A percentile compares a stretch with the other conserved stretches of the same genome.
Conservation (phyloP, 2,797 vertebrate genomes). For the Anisognathus igniventris region DNA sequence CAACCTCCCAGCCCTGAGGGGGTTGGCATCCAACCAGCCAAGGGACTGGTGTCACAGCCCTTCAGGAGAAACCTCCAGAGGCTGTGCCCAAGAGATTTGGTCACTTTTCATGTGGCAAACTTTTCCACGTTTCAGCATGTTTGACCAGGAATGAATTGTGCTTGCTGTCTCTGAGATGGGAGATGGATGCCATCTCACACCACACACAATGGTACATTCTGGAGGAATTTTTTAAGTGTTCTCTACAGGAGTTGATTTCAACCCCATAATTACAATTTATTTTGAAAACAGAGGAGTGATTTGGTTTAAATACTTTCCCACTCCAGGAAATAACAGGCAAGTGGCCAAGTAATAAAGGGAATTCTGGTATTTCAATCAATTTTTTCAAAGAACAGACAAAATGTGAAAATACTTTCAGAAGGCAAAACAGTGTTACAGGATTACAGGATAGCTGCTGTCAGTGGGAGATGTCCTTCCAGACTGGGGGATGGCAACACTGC, state of each 20-base stretch:
- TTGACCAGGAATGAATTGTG: not conserved
- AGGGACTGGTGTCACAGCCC: not conserved
- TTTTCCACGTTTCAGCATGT: not conserved
- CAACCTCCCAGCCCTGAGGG: rapidly evolving
- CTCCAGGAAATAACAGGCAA: not conserved
- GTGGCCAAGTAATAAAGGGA: not conserved
- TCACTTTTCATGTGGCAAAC: not conserved
- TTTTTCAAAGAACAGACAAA: not conserved
- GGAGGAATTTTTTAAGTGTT: not conserved
- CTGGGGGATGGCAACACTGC: rapidly evolving
- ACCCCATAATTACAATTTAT: not conserved
- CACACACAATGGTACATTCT: not conserved
- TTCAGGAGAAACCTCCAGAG: not conserved
- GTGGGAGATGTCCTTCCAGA: not conserved
- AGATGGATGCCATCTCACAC: not conserved
- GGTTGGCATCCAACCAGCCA: rapidly evolving
- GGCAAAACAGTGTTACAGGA: not conserved
- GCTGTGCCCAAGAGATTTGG: not conserved
- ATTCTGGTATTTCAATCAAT: not conserved
- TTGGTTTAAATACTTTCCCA: not conserved
- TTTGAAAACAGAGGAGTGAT: not conserved
- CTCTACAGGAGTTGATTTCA: not conserved
- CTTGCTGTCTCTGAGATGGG: not conserved
- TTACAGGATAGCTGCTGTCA: not conserved
- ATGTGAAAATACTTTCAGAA: not conserved